A percentile compares a stretch with the other conserved stretches of the same genome.
phyloP scores from a whole-genome alignment of 2,113 vertebrate genomes.

The Tringa solitaria region DNA sequence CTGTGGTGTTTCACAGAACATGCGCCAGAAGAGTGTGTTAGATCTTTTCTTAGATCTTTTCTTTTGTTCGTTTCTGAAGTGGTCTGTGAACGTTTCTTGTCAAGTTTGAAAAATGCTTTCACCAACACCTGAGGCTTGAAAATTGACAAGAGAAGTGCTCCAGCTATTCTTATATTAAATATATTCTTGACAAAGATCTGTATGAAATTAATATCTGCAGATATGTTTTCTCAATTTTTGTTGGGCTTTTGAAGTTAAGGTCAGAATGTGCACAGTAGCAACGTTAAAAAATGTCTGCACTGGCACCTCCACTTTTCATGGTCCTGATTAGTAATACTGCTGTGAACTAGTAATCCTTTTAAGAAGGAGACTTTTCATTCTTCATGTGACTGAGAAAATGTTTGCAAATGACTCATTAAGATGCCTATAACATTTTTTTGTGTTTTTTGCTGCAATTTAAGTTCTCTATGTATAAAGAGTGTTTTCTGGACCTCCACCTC shows the following conservation, averaged over 20 bases:
- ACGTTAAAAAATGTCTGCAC: background rate
- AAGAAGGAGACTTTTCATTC: background rate
- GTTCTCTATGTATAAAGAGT: slow-evolving; percentile 13
- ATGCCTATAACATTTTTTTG: background rate
- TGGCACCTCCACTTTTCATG: background rate
- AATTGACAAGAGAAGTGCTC: slow-evolving; percentile 9
- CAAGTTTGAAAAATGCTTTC: slow-evolving; percentile 69
- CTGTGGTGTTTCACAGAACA: slow-evolving; percentile 50
- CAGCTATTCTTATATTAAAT: background rate
- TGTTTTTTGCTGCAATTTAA: background rate
- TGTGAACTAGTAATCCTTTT: slow-evolving; percentile 11
- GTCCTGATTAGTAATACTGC: background rate
- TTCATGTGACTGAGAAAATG: background rate
- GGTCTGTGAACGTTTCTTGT: slow-evolving; percentile 53
- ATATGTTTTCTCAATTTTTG: background rate
- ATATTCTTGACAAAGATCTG: background rate
- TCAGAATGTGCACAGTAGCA: background rate
- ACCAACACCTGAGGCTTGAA: slow-evolving; percentile 54
- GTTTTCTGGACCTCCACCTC: background rate
- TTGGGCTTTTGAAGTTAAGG: slow-evolving; percentile 7
- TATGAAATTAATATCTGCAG: background rate
- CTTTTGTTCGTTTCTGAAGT: slow-evolving; percentile 71
- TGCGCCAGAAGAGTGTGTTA: slow-evolving; percentile 48
- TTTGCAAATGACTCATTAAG: slow-evolving; percentile 10
- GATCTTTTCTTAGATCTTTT: slow-evolving; percentile 68